phyloP scores from a whole-genome alignment of 2,888 invertebrate species.

The Nebria salina region DNA sequence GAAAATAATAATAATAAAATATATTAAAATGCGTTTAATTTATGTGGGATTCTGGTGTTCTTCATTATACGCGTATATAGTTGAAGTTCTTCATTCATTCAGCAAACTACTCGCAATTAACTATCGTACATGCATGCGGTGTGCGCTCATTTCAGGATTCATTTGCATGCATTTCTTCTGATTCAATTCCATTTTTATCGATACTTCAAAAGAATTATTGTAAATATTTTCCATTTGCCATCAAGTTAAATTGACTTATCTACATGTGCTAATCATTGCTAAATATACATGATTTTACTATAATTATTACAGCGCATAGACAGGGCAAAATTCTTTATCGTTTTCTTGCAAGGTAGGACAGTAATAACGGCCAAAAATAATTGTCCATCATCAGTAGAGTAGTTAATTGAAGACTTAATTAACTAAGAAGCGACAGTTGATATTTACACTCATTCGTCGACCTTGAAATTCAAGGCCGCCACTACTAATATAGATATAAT shows the following conservation, averaged over 20 bases:
- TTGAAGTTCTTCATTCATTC: no score
- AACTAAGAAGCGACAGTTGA: slow-evolving; percentile 1
- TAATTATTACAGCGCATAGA: not conserved
- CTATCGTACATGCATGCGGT: no score
- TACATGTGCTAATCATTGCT: no score
- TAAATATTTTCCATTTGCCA: no score
- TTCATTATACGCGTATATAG: not conserved
- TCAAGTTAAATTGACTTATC: no score
- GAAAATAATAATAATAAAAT: not conserved
- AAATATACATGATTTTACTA: no score
- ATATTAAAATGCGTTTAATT: not conserved
- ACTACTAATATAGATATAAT: slow-evolving; percentile 24
- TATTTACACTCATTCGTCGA: slow-evolving; percentile 23
- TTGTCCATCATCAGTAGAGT: not conserved
- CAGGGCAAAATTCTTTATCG: not conserved
- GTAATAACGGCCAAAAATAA: not conserved
- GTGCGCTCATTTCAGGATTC: no score
- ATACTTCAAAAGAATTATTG: no score
- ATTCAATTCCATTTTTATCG: no score
- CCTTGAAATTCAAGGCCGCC: slow-evolving; percentile 33
- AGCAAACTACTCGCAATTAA: no score
- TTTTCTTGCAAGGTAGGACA: not conserved
- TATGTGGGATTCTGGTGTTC: not conserved
- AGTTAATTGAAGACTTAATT: not conserved
- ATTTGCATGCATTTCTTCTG: no score